Evolutionary conservation across 2,888 invertebrate genomes (phyloP).

Genomic region (Lasioglossum pauxillum): DNA sequence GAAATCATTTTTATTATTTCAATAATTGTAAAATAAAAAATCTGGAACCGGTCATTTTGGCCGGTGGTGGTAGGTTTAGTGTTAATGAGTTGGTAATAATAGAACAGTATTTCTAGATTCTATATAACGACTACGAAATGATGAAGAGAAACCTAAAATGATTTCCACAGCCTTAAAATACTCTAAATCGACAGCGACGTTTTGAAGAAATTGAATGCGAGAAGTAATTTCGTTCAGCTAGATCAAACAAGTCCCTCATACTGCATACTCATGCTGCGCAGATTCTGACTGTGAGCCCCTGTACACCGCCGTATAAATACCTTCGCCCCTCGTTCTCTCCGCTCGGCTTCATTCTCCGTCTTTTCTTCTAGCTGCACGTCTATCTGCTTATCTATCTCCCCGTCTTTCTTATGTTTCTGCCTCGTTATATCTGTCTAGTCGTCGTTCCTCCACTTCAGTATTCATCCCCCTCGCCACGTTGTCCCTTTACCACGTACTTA

Average conservation of each 20-base stretch:
- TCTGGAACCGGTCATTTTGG: too few relatives aligned
- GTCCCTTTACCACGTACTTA: constrained; percentile 29
- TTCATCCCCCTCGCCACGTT: constrained; percentile 33
- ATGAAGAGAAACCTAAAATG: too few relatives aligned
- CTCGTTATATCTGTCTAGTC: constrained; percentile 45
- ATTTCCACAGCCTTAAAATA: too few relatives aligned
- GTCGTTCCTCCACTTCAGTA: constrained; percentile 39
- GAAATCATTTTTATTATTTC: too few relatives aligned
- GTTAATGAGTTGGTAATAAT: background rate
- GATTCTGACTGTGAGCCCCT: background rate
- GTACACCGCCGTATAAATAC: background rate
- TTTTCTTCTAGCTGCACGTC: constrained; percentile 36
- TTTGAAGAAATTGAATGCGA: background rate
- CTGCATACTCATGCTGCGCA: background rate
- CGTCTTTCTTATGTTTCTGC: constrained; percentile 34
- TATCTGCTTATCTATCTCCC: constrained; percentile 54
- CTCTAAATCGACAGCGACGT: background rate
- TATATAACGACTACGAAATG: too few relatives aligned
- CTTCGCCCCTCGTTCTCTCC: constrained; percentile 17
- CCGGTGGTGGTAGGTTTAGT: too few relatives aligned
- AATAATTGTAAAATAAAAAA: too few relatives aligned
- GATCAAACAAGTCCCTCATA: background rate
- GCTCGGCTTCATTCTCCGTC: constrained; percentile 29
- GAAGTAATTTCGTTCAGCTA: background rate
- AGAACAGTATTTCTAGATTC: too few relatives aligned